Conservation (phyloP, 2,888 invertebrate genomes). For the Drosophila lutescens region DNA sequence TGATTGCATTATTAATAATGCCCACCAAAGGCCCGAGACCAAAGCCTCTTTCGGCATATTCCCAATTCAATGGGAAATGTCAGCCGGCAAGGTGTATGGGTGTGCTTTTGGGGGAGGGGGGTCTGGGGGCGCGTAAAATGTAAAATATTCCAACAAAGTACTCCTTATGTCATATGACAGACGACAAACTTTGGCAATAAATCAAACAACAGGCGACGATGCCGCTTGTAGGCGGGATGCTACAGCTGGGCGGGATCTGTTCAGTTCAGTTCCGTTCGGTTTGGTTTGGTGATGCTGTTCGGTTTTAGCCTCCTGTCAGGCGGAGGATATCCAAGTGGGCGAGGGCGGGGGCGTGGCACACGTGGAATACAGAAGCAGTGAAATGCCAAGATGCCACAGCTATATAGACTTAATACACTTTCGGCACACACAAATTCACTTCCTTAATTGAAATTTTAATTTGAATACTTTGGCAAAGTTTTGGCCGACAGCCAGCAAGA, state of each 20-base stretch:
- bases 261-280: constrained; percentile 3
- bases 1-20: constrained; percentile 79
- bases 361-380: constrained; percentile 37
- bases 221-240: constrained; percentile 25
- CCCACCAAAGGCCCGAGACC: constrained; percentile 54
- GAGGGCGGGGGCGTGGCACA: constrained; percentile 19
- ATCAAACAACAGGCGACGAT: constrained; percentile 66
- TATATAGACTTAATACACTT: constrained; percentile 78
- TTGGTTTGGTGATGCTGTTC: constrained; percentile 3
- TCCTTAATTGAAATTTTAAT: constrained; percentile 80
- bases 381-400: constrained; percentile 74
- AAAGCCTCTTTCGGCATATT: constrained; percentile 52
- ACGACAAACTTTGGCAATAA: constrained; percentile 75
- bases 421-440: constrained; percentile 77
- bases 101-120: not conserved
- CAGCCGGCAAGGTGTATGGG: constrained; percentile 28
- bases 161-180: constrained; percentile 77
- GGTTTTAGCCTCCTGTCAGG: not conserved
- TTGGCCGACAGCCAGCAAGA: constrained; percentile 68
- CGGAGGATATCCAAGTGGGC: constrained; percentile 4
- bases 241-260: constrained; percentile 21
- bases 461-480: constrained; percentile 80
- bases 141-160: constrained; percentile 65
- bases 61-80: constrained; percentile 54
- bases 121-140: constrained; percentile 4